These are phyloP conservation scores for Darevskia nairensis DNA, from an alignment of 2,797 vertebrate species.

Conservation along the genomic window DNA sequence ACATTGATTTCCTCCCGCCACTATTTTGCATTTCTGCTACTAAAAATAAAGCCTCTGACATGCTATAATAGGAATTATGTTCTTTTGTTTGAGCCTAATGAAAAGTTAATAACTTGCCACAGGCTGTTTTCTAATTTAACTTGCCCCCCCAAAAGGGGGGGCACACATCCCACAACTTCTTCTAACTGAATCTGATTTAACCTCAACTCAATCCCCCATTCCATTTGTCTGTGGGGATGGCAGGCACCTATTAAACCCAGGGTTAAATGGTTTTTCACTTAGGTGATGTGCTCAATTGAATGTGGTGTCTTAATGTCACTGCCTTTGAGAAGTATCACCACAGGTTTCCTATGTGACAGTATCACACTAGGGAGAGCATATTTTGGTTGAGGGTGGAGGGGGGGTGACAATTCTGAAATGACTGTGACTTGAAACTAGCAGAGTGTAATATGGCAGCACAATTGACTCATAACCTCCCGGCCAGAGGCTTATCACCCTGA, in stretches of 20 bases:
- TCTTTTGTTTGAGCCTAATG: conserved; percentile 35
- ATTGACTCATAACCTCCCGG: not conserved
- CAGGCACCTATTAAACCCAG: conserved; percentile 34
- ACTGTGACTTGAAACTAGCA: not conserved
- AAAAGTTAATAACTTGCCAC: conserved; percentile 35
- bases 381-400: not conserved
- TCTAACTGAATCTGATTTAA: conserved; percentile 41
- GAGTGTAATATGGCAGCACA: not conserved
- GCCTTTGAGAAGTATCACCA: not conserved
- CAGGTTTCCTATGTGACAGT: not conserved
- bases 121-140: conserved; percentile 18
- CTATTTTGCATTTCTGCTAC: conserved; percentile 9
- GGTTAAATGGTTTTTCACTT: conserved; percentile 32
- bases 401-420: conserved; percentile 22
- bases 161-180: not conserved
- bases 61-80: conserved; percentile 15
- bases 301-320: conserved; percentile 22
- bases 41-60: conserved; percentile 15
- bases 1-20: not conserved
- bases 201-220: conserved; percentile 18
- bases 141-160: too few relatives aligned
- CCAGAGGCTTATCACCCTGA: not conserved
- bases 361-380: not conserved
- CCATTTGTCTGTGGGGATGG: conserved; percentile 21
- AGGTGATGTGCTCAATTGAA: conserved; percentile 27